phyloP scores from a whole-genome alignment of 1,140 invertebrate genomes.

The Andricus grossulariae region DNA sequence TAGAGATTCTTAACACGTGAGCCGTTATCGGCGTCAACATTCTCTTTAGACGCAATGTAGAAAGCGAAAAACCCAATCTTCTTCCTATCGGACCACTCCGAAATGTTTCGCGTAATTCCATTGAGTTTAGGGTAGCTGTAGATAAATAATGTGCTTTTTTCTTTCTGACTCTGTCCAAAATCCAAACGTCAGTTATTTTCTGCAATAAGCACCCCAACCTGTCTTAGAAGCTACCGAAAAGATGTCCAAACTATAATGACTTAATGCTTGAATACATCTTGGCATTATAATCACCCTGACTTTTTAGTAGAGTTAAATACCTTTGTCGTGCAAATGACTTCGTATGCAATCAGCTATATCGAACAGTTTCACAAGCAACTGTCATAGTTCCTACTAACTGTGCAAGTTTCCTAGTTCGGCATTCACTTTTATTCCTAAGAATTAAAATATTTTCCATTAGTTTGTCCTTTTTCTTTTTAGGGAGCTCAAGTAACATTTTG shows the following conservation, averaged over 20 bases:
- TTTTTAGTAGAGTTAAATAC: background rate
- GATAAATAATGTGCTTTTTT: background rate
- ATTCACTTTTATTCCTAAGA: background rate
- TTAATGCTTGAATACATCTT: background rate
- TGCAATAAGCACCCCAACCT: conserved; percentile 56
- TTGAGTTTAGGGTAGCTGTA: conserved; percentile 41
- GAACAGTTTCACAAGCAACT: background rate
- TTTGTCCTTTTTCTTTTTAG: background rate
- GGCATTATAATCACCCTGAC: background rate
- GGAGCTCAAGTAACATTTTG: conserved; percentile 34
- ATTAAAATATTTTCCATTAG: background rate
- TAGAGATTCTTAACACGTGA: conserved; percentile 51
- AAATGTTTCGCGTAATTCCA: background rate
- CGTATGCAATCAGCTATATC: background rate
- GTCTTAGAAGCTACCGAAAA: conserved; percentile 50
- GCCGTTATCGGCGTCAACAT: conserved; percentile 49
- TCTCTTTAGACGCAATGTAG: conserved; percentile 64
- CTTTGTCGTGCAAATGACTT: background rate
- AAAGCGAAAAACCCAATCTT: conserved; percentile 21
- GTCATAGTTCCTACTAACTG: background rate
- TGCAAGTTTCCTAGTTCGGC: background rate
- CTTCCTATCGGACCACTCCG: background rate
- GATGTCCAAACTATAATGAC: conserved; percentile 41
- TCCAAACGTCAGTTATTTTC: conserved; percentile 49
- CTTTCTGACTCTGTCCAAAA: background rate